These are phyloP conservation scores for Campoletis sonorensis DNA, from an alignment of 1,140 invertebrate species.

Conservation along the genomic window DNA sequence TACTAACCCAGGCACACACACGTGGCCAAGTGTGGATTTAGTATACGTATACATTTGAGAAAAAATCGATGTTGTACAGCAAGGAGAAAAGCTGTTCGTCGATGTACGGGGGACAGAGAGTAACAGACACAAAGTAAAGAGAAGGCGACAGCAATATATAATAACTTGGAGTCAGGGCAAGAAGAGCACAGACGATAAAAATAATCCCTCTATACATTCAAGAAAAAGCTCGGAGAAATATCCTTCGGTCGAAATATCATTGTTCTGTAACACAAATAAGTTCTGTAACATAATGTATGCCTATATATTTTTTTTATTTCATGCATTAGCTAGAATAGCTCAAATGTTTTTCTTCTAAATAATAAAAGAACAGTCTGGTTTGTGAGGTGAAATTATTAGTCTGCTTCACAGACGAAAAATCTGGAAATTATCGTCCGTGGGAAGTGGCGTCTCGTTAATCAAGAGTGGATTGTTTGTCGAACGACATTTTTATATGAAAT, in stretches of 20 bases:
- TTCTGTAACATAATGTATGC: too few relatives aligned
- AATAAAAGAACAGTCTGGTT: too few relatives aligned
- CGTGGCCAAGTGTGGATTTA: not conserved
- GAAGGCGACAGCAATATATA: constrained; percentile 22
- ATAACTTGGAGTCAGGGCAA: constrained; percentile 37
- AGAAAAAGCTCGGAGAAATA: constrained; percentile 6
- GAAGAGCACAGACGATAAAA: constrained; percentile 32
- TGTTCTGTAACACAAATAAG: not conserved
- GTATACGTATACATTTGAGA: not conserved
- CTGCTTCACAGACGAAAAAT: too few relatives aligned
- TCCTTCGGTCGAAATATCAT: constrained; percentile 32
- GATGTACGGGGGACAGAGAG: not conserved
- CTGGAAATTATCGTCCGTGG: too few relatives aligned
- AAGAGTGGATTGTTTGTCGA: too few relatives aligned
- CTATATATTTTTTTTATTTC: too few relatives aligned
- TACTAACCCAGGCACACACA: not conserved
- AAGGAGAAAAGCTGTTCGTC: not conserved
- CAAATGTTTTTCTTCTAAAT: too few relatives aligned
- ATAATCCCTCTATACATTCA: constrained; percentile 39
- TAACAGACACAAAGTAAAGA: not conserved
- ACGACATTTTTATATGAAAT: too few relatives aligned
- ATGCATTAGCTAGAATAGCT: too few relatives aligned
- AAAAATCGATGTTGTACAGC: constrained; percentile 10
- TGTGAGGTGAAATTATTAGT: too few relatives aligned
- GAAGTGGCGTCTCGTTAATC: too few relatives aligned